Conservation (phyloP, 2,113 vertebrate species). For the Shinisaurus crocodilurus region DNA sequence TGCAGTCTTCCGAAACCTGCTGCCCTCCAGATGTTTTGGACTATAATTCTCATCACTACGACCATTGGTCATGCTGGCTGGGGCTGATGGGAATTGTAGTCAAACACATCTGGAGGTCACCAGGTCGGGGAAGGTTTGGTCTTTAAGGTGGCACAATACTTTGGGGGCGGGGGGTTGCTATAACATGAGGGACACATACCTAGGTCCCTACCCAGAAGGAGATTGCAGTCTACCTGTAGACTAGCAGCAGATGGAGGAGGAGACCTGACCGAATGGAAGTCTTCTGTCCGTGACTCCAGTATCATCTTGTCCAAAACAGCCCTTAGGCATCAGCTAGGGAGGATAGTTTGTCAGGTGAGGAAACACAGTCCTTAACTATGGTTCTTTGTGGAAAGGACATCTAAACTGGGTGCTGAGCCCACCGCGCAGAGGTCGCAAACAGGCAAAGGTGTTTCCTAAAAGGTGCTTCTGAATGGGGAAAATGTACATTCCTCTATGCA, state of each 20-base stretch:
- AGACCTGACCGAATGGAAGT: background rate
- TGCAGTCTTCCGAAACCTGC: too few relatives aligned
- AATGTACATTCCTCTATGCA: background rate
- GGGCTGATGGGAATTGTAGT: too few relatives aligned
- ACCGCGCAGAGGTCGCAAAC: background rate
- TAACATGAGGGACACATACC: too few relatives aligned
- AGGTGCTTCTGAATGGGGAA: background rate
- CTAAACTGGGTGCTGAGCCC: background rate
- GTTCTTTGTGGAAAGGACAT: background rate
- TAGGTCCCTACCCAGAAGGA: background rate
- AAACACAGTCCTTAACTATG: background rate
- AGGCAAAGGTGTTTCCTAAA: background rate
- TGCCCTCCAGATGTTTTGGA: too few relatives aligned
- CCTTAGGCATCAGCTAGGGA: background rate
- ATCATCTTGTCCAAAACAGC: too few relatives aligned
- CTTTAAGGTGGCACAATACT: background rate
- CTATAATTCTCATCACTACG: too few relatives aligned
- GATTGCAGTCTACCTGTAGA: background rate
- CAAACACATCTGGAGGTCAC: background rate
- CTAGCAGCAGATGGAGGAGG: background rate
- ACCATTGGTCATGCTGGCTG: too few relatives aligned
- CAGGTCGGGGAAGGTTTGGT: background rate
- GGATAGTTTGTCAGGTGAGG: background rate
- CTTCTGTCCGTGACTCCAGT: background rate
- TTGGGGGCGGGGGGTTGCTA: background rate